Conservation (phyloP, 1,140 invertebrate genomes). For the Akabosia matsudoensis region DNA sequence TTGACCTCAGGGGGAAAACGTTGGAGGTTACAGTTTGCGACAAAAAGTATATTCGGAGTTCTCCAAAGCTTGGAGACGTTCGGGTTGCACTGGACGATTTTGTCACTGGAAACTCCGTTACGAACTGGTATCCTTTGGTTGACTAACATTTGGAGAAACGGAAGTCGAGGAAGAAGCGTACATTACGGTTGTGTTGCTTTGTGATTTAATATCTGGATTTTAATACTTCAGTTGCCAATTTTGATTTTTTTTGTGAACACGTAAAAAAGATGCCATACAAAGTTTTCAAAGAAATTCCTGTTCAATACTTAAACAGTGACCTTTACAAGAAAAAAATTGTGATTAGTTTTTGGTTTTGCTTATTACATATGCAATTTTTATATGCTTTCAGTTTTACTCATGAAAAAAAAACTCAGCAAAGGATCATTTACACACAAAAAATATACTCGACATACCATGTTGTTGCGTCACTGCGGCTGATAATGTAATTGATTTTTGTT, state of each 20-base stretch:
- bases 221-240: neutral
- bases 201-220: constrained; percentile 3
- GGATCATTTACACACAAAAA: no score
- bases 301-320: no score
- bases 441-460: no score
- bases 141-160: constrained; percentile 3
- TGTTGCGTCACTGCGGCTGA: no score
- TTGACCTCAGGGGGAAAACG: constrained; percentile 48
- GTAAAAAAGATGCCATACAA: neutral
- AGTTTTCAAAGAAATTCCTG: neutral
- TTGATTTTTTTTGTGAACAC: no score
- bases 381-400: no score
- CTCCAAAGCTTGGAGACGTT: constrained; percentile 47
- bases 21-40: constrained; percentile 50
- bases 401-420: no score
- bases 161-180: neutral
- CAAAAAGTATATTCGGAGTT: constrained; percentile 49
- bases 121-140: constrained; percentile 41
- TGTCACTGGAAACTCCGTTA: constrained; percentile 40
- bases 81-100: constrained; percentile 43
- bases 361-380: no score
- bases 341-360: no score
- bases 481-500: no score
- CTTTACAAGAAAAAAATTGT: no score
- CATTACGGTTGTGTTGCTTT: constrained; percentile 10